Percentiles rank a stretch among this genome's conserved stretches.
These are phyloP conservation scores for Chloebia gouldiae DNA, from an alignment of 2,113 vertebrate genomes.

Conservation along the genomic window DNA sequence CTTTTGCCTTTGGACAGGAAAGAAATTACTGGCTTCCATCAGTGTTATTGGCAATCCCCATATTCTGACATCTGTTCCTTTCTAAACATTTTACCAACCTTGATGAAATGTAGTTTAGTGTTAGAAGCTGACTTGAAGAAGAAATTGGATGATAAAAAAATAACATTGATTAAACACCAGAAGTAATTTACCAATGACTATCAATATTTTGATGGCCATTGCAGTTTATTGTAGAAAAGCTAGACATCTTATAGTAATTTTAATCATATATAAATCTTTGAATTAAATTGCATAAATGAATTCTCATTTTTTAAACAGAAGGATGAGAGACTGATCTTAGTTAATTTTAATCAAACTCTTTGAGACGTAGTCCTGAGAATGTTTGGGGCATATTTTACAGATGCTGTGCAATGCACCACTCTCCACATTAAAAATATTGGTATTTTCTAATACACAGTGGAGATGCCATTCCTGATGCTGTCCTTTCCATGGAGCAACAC, in stretches of 20 bases:
- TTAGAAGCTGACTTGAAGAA: conserved; percentile 71
- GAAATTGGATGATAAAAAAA: conserved; percentile 73
- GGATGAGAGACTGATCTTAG: conserved; percentile 31
- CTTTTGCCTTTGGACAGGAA: conserved; percentile 89
- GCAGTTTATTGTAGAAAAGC: conserved; percentile 64
- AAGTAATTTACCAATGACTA: conserved; percentile 70
- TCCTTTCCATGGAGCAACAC: neutral
- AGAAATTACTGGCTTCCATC: conserved; percentile 90
- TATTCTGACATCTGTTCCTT: conserved; percentile 95
- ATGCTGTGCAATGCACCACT: neutral
- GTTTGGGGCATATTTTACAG: conserved; percentile 43
- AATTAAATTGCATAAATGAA: conserved; percentile 69
- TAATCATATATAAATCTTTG: conserved; percentile 71
- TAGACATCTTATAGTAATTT: conserved; percentile 66
- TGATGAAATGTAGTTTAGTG: conserved; percentile 83
- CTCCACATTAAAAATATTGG: neutral
- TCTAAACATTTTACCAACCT: conserved; percentile 93
- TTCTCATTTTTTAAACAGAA: conserved; percentile 59
- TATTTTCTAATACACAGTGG: neutral
- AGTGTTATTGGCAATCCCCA: conserved; percentile 87
- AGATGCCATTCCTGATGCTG: neutral
- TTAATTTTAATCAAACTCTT: conserved; percentile 67
- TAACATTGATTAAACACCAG: conserved; percentile 72
- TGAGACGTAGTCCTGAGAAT: conserved; percentile 1
- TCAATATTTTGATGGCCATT: conserved; percentile 68